These are phyloP conservation scores for Bombus waltoni DNA, from an alignment of 1,140 invertebrate genomes.

Conservation along the genomic window DNA sequence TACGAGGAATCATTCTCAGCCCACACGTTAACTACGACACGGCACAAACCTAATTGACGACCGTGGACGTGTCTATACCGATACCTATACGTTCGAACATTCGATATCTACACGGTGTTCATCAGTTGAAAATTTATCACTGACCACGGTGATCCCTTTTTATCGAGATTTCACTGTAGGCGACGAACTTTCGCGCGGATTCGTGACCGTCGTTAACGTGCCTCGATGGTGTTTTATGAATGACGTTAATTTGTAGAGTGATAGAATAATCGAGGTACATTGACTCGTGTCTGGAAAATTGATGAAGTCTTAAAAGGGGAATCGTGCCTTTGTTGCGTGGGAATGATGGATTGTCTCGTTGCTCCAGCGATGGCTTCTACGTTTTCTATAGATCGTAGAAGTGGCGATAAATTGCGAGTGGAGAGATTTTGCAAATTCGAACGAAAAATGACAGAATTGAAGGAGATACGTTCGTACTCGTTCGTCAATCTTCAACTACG, in stretches of 20 bases:
- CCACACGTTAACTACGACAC: slow-evolving; percentile 29
- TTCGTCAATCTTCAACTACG: no score
- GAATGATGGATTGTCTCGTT: neutral
- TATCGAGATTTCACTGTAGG: neutral
- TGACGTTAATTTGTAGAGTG: slow-evolving; percentile 12
- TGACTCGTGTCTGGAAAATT: neutral
- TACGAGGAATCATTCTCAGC: slow-evolving; percentile 50
- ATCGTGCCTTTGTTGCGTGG: slow-evolving; percentile 1
- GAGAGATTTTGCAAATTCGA: neutral
- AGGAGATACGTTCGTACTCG: no score
- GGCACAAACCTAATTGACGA: slow-evolving; percentile 20
- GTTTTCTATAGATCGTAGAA: neutral
- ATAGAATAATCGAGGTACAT: slow-evolving; percentile 27
- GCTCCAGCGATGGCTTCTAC: neutral
- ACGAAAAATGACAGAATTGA: neutral
- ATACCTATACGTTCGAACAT: neutral
- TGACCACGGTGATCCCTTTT: neutral
- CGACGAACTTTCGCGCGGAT: neutral
- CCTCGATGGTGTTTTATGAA: neutral
- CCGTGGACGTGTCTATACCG: neutral
- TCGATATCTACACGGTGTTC: slow-evolving; percentile 7
- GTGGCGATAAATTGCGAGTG: neutral
- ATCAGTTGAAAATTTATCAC: slow-evolving; percentile 12
- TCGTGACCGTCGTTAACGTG: neutral
- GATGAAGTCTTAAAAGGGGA: slow-evolving; percentile 23